phyloP scores from a whole-genome alignment of 2,888 invertebrate genomes.

The Galerucella nymphaeae region DNA sequence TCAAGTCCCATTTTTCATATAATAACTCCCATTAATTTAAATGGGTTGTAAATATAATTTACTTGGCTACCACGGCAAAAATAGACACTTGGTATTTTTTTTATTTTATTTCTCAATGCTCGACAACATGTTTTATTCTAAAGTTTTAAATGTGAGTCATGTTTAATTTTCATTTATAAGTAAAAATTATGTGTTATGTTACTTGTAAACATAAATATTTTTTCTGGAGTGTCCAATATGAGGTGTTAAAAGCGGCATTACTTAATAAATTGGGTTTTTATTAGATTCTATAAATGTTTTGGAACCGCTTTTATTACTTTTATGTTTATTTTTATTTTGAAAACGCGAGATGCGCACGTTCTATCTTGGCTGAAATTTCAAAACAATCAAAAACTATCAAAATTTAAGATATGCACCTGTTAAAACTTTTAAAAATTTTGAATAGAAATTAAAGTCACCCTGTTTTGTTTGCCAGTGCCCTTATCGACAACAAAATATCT shows the following conservation, averaged over 20 bases:
- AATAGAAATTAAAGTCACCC: too few species aligned
- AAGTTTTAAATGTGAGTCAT: background rate
- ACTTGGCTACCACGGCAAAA: background rate
- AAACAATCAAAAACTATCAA: too few species aligned
- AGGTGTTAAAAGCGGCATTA: background rate
- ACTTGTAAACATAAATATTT: background rate
- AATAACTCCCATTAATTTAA: background rate
- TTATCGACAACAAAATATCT: slow-evolving; percentile 9
- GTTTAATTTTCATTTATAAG: slow-evolving; percentile 1
- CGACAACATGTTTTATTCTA: too few species aligned
- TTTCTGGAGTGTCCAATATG: background rate
- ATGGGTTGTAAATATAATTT: background rate
- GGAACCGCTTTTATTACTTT: background rate
- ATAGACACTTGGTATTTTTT: background rate
- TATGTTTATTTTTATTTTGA: background rate
- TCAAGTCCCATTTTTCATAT: background rate
- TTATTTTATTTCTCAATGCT: background rate
- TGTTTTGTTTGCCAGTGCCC: background rate
- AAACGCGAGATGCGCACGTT: background rate
- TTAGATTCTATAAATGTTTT: background rate
- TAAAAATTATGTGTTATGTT: background rate
- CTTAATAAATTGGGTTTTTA: background rate
- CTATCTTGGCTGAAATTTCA: too few species aligned
- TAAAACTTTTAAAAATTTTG: too few species aligned
- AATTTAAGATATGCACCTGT: too few species aligned